Conservation (phyloP, 2,797 vertebrate species). For the Masticophis lateralis region DNA sequence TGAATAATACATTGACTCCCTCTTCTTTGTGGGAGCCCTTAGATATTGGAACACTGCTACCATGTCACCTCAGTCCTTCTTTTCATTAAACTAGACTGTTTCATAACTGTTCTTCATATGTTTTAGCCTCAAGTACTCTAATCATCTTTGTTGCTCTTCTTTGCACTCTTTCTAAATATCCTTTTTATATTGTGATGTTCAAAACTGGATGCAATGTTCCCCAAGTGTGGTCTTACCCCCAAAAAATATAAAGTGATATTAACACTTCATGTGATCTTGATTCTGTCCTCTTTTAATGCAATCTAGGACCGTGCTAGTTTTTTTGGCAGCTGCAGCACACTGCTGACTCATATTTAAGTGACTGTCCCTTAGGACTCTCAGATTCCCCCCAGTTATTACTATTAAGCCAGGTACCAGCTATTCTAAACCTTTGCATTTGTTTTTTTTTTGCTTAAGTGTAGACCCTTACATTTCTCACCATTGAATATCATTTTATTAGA, state of each 20-base stretch:
- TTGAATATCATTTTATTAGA: not conserved
- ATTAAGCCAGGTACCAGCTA: too few relatives aligned
- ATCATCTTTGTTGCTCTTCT: not conserved
- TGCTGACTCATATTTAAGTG: not conserved
- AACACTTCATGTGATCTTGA: not conserved
- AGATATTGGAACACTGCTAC: not conserved
- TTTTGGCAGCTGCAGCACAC: not conserved
- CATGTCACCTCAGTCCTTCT: not conserved
- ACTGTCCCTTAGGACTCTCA: not conserved
- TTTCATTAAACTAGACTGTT: not conserved
- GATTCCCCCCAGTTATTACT: not conserved
- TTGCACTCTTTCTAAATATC: not conserved
- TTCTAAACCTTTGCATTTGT: not conserved
- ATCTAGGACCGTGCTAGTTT: not conserved
- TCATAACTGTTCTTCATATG: not conserved
- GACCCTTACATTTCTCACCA: not conserved
- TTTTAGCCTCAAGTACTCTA: not conserved
- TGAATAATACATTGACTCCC: not conserved
- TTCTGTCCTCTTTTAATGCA: not conserved
- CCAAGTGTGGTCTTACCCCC: not conserved
- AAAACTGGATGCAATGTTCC: not conserved
- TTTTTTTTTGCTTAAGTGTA: not conserved
- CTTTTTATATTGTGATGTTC: not conserved
- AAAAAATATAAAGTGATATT: not conserved
- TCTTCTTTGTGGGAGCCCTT: not conserved